Conservation (phyloP, 2,113 vertebrate species). For the Carassius auratus region DNA sequence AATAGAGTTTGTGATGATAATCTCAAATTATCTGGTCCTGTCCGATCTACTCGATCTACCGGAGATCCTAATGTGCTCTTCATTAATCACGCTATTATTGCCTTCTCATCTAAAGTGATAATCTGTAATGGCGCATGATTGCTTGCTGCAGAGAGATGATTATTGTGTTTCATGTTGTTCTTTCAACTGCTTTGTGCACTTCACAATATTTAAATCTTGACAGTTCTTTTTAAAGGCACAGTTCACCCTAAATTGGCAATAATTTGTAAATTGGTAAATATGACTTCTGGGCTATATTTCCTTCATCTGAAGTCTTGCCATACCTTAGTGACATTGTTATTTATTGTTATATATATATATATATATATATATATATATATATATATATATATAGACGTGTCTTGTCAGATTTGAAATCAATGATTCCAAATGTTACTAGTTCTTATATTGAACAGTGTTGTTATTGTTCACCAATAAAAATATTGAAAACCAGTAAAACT, state of each 20-base stretch:
- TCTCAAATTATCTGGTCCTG: neutral
- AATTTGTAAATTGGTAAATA: neutral
- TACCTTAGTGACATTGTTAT: neutral
- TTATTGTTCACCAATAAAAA: neutral
- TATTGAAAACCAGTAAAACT: neutral
- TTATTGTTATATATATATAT: neutral
- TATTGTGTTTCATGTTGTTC: neutral
- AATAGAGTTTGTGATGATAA: constrained; percentile 1
- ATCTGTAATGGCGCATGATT: neutral
- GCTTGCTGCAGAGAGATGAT: neutral
- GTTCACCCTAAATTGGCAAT: neutral
- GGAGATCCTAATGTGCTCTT: constrained; percentile 15
- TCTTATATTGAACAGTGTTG: neutral
- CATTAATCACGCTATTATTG: neutral
- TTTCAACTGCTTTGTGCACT: neutral
- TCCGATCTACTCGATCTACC: neutral
- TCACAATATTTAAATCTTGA: neutral
- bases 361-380: too few species aligned
- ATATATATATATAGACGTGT: too few species aligned
- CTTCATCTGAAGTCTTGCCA: neutral
- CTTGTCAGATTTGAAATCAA: neutral
- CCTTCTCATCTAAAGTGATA: neutral
- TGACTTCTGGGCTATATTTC: neutral
- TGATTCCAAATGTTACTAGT: neutral
- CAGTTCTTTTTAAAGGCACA: neutral